Evolutionary conservation across 2,113 vertebrate genomes (phyloP).

Genomic region (Nothoprocta pentlandii): DNA sequence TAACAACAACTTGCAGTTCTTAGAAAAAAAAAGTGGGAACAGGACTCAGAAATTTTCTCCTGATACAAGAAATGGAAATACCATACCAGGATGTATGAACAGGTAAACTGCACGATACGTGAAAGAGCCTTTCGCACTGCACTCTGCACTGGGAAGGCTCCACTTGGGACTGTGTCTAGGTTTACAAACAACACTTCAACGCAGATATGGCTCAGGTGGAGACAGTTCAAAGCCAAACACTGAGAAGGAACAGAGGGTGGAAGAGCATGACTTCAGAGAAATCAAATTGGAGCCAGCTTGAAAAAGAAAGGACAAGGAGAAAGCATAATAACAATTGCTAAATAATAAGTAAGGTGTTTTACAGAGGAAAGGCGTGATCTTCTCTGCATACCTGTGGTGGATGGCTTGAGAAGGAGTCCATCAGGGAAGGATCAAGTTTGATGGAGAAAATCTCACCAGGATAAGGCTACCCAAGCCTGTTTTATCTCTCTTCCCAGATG

Average conservation of each 20-base stretch:
- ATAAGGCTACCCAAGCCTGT: not conserved
- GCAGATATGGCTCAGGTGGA: not conserved
- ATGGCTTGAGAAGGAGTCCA: rapidly evolving
- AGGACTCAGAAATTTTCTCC: not conserved
- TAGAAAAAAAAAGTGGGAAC: not conserved
- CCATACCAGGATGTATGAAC: not conserved
- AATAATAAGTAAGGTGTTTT: not conserved
- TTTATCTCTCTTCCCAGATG: not conserved
- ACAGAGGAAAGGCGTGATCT: not conserved
- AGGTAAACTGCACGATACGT: not conserved
- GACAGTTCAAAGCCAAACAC: not conserved
- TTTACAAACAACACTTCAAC: not conserved
- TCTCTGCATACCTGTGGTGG: rapidly evolving
- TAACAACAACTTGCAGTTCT: not conserved
- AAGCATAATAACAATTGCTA: rapidly evolving
- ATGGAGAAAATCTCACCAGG: not conserved
- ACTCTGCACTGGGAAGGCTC: not conserved
- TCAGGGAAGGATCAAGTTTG: rapidly evolving
- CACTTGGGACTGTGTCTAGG: not conserved
- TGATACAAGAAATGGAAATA: not conserved
- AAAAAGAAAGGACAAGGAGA: not conserved
- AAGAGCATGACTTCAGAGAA: not conserved
- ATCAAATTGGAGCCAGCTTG: not conserved
- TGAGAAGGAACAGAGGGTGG: not conserved
- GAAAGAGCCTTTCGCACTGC: not conserved